A percentile compares a stretch with the other conserved stretches of the same genome.
These are phyloP conservation scores for Tragelaphus strepsiceros DNA, from an alignment of 2,113 vertebrate species.

Conservation along the genomic window DNA sequence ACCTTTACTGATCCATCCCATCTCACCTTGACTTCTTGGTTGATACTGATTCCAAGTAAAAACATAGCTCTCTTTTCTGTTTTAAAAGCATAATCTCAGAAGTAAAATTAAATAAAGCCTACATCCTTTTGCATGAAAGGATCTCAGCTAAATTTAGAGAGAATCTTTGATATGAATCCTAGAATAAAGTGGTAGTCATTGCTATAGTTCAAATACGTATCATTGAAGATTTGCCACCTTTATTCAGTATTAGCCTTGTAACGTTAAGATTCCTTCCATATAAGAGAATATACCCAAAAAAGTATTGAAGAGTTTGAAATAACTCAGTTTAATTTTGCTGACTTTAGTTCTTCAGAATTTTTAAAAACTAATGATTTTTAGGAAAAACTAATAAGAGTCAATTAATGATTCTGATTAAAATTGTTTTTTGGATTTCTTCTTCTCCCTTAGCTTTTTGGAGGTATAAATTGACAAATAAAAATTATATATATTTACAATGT, in stretches of 20 bases:
- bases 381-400: background rate
- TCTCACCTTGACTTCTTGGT: background rate
- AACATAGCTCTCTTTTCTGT: background rate
- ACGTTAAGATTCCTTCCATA: background rate
- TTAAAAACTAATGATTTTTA: background rate
- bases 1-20: background rate
- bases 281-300: background rate
- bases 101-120: slow-evolving; percentile 1
- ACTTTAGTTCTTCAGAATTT: background rate
- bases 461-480: background rate
- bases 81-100: slow-evolving; percentile 34
- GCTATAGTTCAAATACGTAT: background rate
- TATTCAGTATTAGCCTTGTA: slow-evolving; percentile 14
- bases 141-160: background rate
- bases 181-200: background rate
- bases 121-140: background rate
- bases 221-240: background rate
- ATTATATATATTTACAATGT: background rate
- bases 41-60: background rate
- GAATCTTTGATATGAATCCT: background rate
- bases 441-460: background rate
- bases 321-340: slow-evolving; percentile 13
- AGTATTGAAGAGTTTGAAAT: background rate
- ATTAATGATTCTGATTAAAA: background rate
- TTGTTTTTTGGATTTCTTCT: background rate